Evolutionary conservation across 2,797 vertebrate genomes (phyloP), one percentile per base, ranked within the genome.

Genomic region (Petrocephalus sullivani): DNA sequence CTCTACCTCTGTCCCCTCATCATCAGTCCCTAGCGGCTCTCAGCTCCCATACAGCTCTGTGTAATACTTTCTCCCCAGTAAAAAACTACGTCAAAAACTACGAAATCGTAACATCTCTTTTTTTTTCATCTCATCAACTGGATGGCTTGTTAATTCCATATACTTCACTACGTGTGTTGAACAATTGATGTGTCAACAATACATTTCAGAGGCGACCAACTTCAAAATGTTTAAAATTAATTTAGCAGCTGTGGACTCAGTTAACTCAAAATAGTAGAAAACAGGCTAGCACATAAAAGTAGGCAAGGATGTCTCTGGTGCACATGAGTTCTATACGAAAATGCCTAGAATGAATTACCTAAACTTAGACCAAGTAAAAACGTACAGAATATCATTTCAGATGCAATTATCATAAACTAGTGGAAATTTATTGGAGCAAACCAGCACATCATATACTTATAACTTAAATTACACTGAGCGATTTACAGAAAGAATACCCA

Each of bases 21-120:
- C 51, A 16, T 86, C 88, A 41, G 41, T 91, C 91, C 91, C 92
- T 90, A 53, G 93, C 93, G 92, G 92, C 91, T 92, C 92, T 92
- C 92, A 91, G 92, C 2, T 14, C 16, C 71, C 71, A 78, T 16
- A 46, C 71, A 33, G 16, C 33, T 28, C 2, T 75, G 12, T 75
- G 12, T 37, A 78, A 78, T 78, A 78, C 16, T 46, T n/a, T 81
- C 57, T n/a, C 28, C 33, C 51, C 64, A 67, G 64, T 41, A 8
- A 23, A 64, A 28, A 28, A 28, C 28, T 54, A 23, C 23, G 5
- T 28, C 53, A 56, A 49, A 78, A 37, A 4, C 51, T 16, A 14
- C 37, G 33, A 81, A 82, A 58, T 87, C 33, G 9, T 46, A 81
- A 2, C 37, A 37, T 54, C 33, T 16, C 21, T 14, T 83, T 21